These are phyloP conservation scores for Callimorpha dominula DNA, from an alignment of 2,888 invertebrate genomes.

Conservation along the genomic window DNA sequence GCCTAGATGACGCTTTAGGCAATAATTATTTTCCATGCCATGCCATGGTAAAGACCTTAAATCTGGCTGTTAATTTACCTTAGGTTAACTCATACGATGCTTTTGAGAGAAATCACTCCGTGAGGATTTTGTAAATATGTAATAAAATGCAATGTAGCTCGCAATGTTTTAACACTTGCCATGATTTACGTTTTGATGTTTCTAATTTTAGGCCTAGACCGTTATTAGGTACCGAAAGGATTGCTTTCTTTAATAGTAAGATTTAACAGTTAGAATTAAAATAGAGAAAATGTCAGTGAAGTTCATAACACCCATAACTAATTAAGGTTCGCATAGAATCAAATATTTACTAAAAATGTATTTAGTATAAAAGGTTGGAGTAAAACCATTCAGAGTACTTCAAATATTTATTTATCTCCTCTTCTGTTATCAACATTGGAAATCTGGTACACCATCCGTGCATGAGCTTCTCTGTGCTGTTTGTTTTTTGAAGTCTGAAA, in stretches of 20 bases:
- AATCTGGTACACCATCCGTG: conserved; percentile 55
- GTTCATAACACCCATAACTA: background rate
- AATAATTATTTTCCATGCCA: too few species aligned
- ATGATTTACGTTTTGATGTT: background rate
- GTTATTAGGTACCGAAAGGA: background rate
- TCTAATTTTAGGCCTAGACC: background rate
- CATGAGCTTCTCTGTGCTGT: conserved; percentile 59
- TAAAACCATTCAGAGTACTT: conserved; percentile 58
- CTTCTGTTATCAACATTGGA: conserved; percentile 50
- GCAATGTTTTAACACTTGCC: background rate
- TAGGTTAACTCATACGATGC: too few species aligned
- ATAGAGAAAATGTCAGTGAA: background rate
- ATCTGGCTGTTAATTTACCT: too few species aligned
- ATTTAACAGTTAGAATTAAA: background rate
- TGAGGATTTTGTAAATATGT: background rate
- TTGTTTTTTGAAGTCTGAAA: conserved; percentile 69
- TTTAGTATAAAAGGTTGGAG: conserved; percentile 48
- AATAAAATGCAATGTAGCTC: background rate
- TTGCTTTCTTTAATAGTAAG: background rate
- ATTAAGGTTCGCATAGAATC: background rate
- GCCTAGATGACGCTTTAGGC: too few species aligned
- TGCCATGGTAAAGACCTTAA: too few species aligned
- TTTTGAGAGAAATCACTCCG: too few species aligned
- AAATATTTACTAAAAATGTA: background rate
- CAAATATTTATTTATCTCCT: conserved; percentile 35